Evolutionary conservation across 2,888 invertebrate species (phyloP).

Genomic region (Bellardia pandia): DNA sequence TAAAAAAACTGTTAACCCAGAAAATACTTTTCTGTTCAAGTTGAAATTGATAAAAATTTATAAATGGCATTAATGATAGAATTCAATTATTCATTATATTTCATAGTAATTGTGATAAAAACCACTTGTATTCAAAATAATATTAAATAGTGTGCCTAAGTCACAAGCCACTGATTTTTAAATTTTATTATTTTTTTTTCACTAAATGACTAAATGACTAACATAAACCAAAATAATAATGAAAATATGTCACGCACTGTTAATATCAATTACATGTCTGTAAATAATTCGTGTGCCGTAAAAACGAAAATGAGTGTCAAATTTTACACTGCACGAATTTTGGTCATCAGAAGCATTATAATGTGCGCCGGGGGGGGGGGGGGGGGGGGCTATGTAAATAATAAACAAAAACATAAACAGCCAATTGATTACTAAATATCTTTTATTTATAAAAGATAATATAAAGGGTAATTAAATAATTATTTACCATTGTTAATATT

Average conservation of each 20-base stretch:
- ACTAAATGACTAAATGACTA: not conserved
- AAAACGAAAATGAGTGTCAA: slow-evolving; percentile 44
- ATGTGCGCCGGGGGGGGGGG: not conserved
- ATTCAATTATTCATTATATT: too few species aligned
- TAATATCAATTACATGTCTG: slow-evolving; percentile 45
- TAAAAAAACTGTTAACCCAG: too few species aligned
- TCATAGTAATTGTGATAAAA: too few species aligned
- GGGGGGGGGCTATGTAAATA: not conserved
- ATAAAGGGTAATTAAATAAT: not conserved
- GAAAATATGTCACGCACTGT: slow-evolving; percentile 54
- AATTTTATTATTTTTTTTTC: not conserved
- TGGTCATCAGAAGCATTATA: not conserved
- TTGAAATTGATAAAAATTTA: too few species aligned
- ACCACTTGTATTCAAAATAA: not conserved
- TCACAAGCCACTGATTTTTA: slow-evolving; percentile 21
- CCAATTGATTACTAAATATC: not conserved
- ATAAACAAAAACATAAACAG: not conserved
- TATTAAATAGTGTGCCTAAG: not conserved
- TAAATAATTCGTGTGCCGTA: slow-evolving; percentile 29
- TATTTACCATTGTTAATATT: not conserved
- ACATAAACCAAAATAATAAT: slow-evolving; percentile 3
- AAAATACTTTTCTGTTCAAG: too few species aligned
- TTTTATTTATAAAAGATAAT: not conserved
- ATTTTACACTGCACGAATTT: slow-evolving; percentile 53
- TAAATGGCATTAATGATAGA: too few species aligned